Conservation (phyloP, 2,113 vertebrate species). For the Barnardius zonarius region DNA sequence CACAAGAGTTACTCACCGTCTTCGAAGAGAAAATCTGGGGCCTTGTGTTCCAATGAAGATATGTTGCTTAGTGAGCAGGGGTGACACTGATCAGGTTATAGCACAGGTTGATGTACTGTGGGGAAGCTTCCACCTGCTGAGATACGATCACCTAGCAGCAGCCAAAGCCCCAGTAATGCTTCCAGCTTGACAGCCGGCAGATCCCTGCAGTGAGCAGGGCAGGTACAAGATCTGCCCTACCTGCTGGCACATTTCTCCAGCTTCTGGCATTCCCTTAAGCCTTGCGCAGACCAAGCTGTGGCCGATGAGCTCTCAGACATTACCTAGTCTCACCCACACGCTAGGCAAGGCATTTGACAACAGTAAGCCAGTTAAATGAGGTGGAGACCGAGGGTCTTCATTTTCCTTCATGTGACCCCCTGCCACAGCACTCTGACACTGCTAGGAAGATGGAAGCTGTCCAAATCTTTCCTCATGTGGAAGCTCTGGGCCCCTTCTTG, state of each 20-base stretch:
- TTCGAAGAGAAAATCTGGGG: neutral
- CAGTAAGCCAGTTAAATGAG: neutral
- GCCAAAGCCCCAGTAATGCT: neutral
- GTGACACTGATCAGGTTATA: neutral
- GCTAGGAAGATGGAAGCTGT: neutral
- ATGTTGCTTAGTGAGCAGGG: neutral
- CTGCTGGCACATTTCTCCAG: neutral
- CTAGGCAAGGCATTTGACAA: neutral
- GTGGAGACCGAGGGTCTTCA: neutral
- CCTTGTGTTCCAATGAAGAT: neutral
- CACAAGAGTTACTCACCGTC: neutral
- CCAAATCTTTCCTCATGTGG: neutral
- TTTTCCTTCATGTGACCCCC: neutral
- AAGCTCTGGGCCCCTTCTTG: neutral
- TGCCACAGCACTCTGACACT: accelerated
- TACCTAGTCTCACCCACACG: neutral
- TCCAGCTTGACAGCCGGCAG: neutral
- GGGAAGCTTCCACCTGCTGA: neutral
- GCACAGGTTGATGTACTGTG: neutral
- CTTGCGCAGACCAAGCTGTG: neutral
- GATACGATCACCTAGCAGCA: neutral
- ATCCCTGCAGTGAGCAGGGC: accelerated
- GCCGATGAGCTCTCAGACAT: neutral
- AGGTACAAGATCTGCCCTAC: neutral
- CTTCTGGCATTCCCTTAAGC: neutral